A percentile compares a stretch with the other conserved stretches of the same genome.
Conservation (phyloP, 37 sponge, comb jelly and placozoan species). For the Diacarnus erythraeanus region DNA sequence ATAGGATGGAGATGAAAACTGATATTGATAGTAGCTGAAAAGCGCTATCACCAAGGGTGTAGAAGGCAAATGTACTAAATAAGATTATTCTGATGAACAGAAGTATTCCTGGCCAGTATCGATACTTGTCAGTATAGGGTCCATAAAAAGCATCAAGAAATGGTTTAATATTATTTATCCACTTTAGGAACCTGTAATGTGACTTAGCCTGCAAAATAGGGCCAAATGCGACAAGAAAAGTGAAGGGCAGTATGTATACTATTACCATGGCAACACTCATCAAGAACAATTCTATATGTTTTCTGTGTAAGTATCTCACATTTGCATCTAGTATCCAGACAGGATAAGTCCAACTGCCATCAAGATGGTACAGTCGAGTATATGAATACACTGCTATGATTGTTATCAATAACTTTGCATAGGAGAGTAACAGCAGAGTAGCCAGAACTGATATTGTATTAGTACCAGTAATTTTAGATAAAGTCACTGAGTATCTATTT, state of each 20-base stretch:
- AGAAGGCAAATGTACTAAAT: too few species aligned
- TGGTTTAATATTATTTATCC: constrained; percentile 20
- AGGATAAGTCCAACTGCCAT: too few species aligned
- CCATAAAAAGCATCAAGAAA: constrained; percentile 28
- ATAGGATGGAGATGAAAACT: too few species aligned
- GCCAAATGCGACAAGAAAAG: constrained; percentile 5
- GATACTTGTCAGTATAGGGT: neutral
- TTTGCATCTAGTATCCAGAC: too few species aligned
- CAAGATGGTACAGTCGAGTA: neutral
- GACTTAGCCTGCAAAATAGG: neutral
- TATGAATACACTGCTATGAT: neutral
- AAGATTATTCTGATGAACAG: constrained; percentile 10
- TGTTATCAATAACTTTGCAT: too few species aligned
- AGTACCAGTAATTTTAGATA: neutral
- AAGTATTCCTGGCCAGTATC: constrained; percentile 22
- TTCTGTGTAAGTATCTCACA: too few species aligned
- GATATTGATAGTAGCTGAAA: too few species aligned
- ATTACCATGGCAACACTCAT: too few species aligned
- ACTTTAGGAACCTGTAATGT: neutral
- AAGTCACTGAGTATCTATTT: neutral
- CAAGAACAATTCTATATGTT: too few species aligned
- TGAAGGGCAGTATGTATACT: too few species aligned
- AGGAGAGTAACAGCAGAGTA: too few species aligned
- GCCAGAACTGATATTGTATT: neutral
- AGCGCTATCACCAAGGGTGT: too few species aligned